Evolutionary conservation across 2,888 invertebrate species (phyloP), one percentile per base, ranked within the genome.

Genomic region (Brachyopa scutellaris): DNA sequence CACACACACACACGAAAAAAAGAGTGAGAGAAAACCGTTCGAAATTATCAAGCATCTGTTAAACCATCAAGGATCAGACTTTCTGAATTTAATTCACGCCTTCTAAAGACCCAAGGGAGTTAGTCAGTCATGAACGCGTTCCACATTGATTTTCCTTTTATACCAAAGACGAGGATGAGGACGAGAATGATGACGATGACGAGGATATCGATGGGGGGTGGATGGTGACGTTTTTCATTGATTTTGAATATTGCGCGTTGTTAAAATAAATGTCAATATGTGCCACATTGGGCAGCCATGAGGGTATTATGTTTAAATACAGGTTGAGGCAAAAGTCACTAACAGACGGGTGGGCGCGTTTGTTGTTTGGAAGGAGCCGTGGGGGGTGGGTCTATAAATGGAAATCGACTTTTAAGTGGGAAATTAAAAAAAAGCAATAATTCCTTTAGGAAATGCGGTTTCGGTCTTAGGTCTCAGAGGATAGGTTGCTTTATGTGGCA

Each of bases 31-130:
- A 55, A 62, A 61, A 70, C 47, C 79, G 67, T 80, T 80, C 55
- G 4, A 80, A 80, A 80, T 80, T 80, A 80, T 74, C 79, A 80
- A 69, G 74, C 79, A 80, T 80, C 79, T 80, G 79, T 80, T 80
- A 80, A 80, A 64, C 74, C 74, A 74, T 80, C 79, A 69, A 73
- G 73, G 73, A 79, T 79, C 73, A 80, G 74, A 62, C 57, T 49
- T 69, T 74, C 67, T 74, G 69, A 74, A 80, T 74, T 69, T 74
- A 74, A 80, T 69, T 80, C 79, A 57, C 67, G 74, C 38, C 55
- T 13, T 29, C 23, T 57, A 80, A 67, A 11, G 55, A 61, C 74
- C 57, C 29, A 36, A 47, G 74, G 74, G 74, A 69, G 31, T 79
- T 80, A 62, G 73, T 76, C 38, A 61, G n/a, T 51, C 49, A 69